A percentile compares a stretch with the other conserved stretches of the same genome.
These are phyloP conservation scores for Diadegma fenestrale DNA, from an alignment of 2,888 invertebrate genomes.

Conservation along the genomic window DNA sequence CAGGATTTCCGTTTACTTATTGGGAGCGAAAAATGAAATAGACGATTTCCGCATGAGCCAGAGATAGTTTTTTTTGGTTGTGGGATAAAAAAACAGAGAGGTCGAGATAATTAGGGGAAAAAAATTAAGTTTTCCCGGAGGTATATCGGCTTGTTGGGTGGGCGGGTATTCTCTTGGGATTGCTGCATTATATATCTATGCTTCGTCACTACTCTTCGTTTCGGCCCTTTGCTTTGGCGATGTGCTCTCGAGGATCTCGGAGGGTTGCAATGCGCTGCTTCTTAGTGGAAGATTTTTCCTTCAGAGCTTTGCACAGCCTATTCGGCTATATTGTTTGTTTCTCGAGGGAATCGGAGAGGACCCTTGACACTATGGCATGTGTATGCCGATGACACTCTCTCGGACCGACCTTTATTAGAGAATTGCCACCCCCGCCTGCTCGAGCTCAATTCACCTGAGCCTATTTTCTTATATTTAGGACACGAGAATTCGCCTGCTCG, in stretches of 20 bases:
- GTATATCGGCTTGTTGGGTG: constrained; percentile 76
- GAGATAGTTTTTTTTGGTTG: neutral
- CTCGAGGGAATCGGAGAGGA: constrained; percentile 72
- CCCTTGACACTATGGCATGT: constrained; percentile 77
- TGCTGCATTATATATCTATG: constrained; percentile 17
- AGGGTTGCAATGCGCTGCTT: neutral
- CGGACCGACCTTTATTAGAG: constrained; percentile 54
- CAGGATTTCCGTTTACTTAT: too few species aligned
- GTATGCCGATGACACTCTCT: constrained; percentile 78
- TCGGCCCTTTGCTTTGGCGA: constrained; percentile 30
- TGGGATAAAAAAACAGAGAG: neutral
- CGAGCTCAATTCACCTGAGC: constrained; percentile 21
- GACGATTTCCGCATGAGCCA: neutral
- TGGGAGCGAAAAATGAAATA: too few species aligned
- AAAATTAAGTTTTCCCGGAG: constrained; percentile 82
- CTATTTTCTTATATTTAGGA: constrained; percentile 11
- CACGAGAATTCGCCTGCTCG: neutral
- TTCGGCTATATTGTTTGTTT: constrained; percentile 80
- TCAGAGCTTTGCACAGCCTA: constrained; percentile 74
- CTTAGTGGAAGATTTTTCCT: constrained; percentile 48
- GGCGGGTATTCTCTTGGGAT: constrained; percentile 58
- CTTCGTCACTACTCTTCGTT: constrained; percentile 27
- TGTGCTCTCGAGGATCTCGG: constrained; percentile 22
- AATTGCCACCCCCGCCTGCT: neutral
- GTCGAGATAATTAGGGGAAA: constrained; percentile 70